A percentile compares a stretch with the other conserved stretches of the same genome.
These are phyloP conservation scores for Gonioctena quinquepunctata DNA, from an alignment of 1,140 invertebrate genomes.

Conservation along the genomic window DNA sequence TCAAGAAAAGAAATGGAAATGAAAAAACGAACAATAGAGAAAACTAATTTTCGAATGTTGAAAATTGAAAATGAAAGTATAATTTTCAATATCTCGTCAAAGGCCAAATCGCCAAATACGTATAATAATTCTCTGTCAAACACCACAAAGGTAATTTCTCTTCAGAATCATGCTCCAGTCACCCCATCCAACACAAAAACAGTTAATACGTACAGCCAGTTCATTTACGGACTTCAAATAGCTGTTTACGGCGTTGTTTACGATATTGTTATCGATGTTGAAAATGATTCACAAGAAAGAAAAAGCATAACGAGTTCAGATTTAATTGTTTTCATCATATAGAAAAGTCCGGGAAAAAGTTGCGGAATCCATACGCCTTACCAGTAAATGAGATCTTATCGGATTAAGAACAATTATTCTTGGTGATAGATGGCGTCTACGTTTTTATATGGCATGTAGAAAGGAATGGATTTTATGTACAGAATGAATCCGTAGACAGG, in stretches of 20 bases:
- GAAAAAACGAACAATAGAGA: too few relatives aligned
- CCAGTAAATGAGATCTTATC: conserved; percentile 16
- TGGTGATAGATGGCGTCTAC: neutral
- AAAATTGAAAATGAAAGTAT: too few relatives aligned
- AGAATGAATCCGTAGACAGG: too few relatives aligned
- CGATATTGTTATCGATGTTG: conserved; percentile 38
- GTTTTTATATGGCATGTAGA: neutral
- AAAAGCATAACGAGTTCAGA: conserved; percentile 5
- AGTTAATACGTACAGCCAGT: conserved; percentile 12
- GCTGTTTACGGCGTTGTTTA: conserved; percentile 37
- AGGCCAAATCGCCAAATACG: too few relatives aligned
- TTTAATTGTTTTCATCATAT: conserved; percentile 12
- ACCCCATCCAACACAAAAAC: neutral
- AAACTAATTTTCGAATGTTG: too few relatives aligned
- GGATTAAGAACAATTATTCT: conserved; percentile 2
- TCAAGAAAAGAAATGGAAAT: too few relatives aligned
- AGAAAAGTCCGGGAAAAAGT: conserved; percentile 1
- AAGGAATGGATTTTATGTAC: neutral
- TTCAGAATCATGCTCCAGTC: neutral
- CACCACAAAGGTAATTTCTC: too few relatives aligned
- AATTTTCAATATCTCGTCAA: too few relatives aligned
- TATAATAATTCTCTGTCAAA: too few relatives aligned
- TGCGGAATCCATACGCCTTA: neutral
- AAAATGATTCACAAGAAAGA: conserved; percentile 20
- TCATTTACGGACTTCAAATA: conserved; percentile 27